These are phyloP conservation scores for Nomia melanderi DNA, from an alignment of 1,140 invertebrate species.

Conservation along the genomic window DNA sequence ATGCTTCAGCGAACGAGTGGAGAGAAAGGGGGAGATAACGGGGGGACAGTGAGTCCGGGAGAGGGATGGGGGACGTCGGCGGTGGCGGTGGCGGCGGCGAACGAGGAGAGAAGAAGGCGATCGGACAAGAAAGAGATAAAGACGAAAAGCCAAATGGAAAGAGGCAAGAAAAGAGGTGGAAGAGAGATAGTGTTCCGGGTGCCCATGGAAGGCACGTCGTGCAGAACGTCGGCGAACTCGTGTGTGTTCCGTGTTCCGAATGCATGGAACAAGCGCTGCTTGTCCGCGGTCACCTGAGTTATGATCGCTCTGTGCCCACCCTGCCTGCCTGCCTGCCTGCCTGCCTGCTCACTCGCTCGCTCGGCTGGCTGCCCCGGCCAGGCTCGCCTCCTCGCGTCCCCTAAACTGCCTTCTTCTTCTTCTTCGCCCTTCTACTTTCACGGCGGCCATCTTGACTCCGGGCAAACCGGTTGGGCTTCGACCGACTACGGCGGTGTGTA, in stretches of 20 bases:
- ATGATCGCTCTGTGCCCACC: conserved; percentile 75
- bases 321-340: conserved; percentile 59
- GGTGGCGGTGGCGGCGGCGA: too few relatives aligned
- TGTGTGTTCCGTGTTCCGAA: conserved; percentile 75
- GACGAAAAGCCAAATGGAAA: conserved; percentile 22
- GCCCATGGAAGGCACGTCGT: conserved; percentile 55
- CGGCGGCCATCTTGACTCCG: conserved; percentile 70
- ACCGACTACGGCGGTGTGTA: conserved; percentile 30
- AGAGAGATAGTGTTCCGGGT: conserved; percentile 48
- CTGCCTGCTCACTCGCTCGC: too few relatives aligned
- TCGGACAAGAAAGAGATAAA: conserved; percentile 29
- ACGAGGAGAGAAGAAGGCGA: conserved; percentile 13
- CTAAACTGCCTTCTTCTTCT: conserved; percentile 63
- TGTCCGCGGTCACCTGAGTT: conserved; percentile 76
- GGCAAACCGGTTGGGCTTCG: conserved; percentile 69
- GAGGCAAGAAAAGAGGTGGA: not conserved
- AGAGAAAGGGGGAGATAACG: too few relatives aligned
- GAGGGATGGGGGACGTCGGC: too few relatives aligned
- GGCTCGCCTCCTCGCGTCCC: conserved; percentile 48
- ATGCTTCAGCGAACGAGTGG: conserved; percentile 44
- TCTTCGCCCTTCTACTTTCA: conserved; percentile 63
- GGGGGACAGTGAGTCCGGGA: too few relatives aligned
- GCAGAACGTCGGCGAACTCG: conserved; percentile 67
- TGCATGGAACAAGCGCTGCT: conserved; percentile 76
- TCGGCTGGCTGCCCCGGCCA: conserved; percentile 42